Percentiles rank a stretch among this genome's conserved stretches.
These are phyloP conservation scores for Coenobita brevimanus DNA, from an alignment of 1,140 invertebrate species.

Conservation along the genomic window DNA sequence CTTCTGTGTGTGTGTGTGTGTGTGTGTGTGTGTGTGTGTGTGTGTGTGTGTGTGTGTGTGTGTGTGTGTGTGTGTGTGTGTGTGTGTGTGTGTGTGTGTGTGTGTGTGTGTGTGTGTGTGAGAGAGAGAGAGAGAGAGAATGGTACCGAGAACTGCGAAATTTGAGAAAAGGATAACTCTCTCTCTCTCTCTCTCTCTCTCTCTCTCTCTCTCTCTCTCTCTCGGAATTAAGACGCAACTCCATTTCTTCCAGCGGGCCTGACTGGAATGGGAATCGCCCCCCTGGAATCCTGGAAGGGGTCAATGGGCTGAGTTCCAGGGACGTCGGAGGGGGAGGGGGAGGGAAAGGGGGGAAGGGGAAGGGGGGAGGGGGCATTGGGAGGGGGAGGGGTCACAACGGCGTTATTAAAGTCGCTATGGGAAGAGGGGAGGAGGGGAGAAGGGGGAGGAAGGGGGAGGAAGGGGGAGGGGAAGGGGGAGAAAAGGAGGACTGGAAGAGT, in stretches of 20 bases:
- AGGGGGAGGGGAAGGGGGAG: background rate
- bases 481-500: background rate
- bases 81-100: too few species aligned
- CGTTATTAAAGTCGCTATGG: too few species aligned
- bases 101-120: too few species aligned
- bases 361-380: background rate
- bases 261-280: conserved; percentile 64
- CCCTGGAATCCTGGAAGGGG: conserved; percentile 56
- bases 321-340: conserved; percentile 3
- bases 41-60: too few species aligned
- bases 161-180: background rate
- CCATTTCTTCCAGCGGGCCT: conserved; percentile 55
- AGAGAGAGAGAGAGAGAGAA: background rate
- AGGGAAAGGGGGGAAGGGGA: background rate
- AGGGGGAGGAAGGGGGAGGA: background rate
- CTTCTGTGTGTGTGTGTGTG: too few species aligned
- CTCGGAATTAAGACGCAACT: conserved; percentile 61
- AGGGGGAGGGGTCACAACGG: background rate
- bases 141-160: background rate
- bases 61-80: too few species aligned
- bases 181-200: conserved; percentile 21
- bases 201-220: conserved; percentile 29
- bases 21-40: too few species aligned
- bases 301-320: conserved; percentile 53
- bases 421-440: background rate